Evolutionary conservation across 2,888 invertebrate genomes (phyloP), one percentile per base, ranked within the genome.

Genomic region (Hyposoter dolosus): DNA sequence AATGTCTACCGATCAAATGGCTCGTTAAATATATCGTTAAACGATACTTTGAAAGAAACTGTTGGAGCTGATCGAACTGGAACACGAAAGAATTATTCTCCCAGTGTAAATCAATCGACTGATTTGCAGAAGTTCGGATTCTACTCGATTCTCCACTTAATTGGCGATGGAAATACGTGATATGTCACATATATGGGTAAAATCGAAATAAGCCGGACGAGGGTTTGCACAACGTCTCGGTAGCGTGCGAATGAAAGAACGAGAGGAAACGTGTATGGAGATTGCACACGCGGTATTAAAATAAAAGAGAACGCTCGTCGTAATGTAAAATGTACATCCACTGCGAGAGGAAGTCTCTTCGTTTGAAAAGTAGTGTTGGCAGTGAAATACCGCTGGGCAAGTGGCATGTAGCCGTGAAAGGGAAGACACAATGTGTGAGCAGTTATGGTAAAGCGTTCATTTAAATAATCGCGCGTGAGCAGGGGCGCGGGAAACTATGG

Each of bases 361-460:
- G 86, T 87, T 56, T 88, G 84, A 78, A 88, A 87, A 82, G 85
- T 77, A 80, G 80, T 68, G 71, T 43, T 74, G 56, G 80, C 75
- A 78, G 79, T 50, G 45, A 63, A 65, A 71, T 56, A 72, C 72
- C 71, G 79, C 53, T 78, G 84, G 74, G 68, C 75, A 74, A 81
- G 71, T 82, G 76, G 68, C 65, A 45, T 45, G 43, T 56, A 60
- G 47, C 79, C 69, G 72, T 77, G 88, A 86, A 75, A 85, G 82
- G 86, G 76, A 84, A 82, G 89, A 88, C 86, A 89, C 88, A 89
- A 89, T 88, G 85, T 87, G 88, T 81, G 89, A 87, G 89, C 85
- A 89, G 89, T 90, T 89, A 88, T 88, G 90, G 89, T 90, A 89
- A 91, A 90, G 90, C 89, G 89, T 90, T 90, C 88, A 88, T 89